These are phyloP conservation scores for Sapajus apella DNA, from an alignment of 2,113 vertebrate species.

Conservation along the genomic window DNA sequence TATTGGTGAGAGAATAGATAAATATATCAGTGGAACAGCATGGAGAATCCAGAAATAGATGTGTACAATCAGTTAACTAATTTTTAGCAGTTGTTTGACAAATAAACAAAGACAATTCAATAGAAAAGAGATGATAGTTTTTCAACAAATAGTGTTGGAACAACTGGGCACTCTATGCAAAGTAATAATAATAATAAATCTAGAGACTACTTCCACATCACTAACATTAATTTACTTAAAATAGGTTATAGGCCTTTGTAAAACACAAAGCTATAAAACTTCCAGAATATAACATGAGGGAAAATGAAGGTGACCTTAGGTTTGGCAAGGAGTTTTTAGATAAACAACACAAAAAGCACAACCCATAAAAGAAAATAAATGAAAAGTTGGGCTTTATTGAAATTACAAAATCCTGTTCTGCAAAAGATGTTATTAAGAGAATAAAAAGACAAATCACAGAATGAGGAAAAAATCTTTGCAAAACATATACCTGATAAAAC, in stretches of 20 bases:
- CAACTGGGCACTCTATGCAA: background rate
- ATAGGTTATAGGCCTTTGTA: background rate
- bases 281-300: background rate
- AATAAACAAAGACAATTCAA: background rate
- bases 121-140: background rate
- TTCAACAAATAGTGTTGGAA: background rate
- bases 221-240: background rate
- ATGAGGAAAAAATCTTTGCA: background rate
- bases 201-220: background rate
- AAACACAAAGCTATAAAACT: background rate
- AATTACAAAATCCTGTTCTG: background rate
- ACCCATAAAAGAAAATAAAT: background rate
- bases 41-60: background rate
- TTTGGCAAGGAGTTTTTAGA: background rate
- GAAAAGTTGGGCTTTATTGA: background rate
- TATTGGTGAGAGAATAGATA: background rate
- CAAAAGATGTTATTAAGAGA: background rate
- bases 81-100: background rate
- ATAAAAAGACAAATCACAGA: background rate
- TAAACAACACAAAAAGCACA: background rate
- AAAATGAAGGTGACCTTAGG: background rate
- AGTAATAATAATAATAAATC: background rate
- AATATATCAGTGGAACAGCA: background rate
- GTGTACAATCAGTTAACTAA: background rate
- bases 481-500: background rate